Base-by-base conservation (phyloP, 2,888 invertebrate species). In the Lymantria dispar region DNA sequence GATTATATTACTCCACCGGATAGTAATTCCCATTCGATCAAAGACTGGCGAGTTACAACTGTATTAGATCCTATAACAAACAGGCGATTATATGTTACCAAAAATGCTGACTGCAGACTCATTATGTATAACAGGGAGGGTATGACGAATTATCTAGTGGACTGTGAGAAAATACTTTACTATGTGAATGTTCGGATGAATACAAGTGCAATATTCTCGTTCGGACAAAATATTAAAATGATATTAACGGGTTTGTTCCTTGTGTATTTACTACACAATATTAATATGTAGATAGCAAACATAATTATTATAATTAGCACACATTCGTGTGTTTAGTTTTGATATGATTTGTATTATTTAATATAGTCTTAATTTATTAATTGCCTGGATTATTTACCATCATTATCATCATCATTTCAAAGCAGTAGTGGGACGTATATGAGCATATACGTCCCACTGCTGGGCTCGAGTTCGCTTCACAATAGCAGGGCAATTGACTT, bases 61-160 rank as follows among this genome's bases (percentile, higher is more conserved):
- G 60, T 89, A 0, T 45, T 80, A 70, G 90, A 91, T 52, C 85
- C 88, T 0, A 79, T 68, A 0, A 87, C 80, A 0, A 76, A 60
- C 39, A 79, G 77, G 68, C 72, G 89, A 14, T 43, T 89, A n/a
- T 91, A 91, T 47, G 83, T 91, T 1, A 77, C 79, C 7, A 75
- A 75, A 47, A 74, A 78, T 10, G 90, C 90, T 0, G 77, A 78
- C 43, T 91, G 90, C 45, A 78, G 75, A 50, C 63, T 91, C 0
- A 72, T 90, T 9, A 87, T 90, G 86, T 87, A 84, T 58, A 89
- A 72, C 15, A 80, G 89, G 43, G 89, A 89, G 47, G 87, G 72
- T 7, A 81, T 75, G 64, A 75, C 82, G 0, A 90, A 86, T 64
- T 90, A 88, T 57, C 74, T 71, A 54, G 81, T 85, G 48, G 74